These are phyloP conservation scores for Poeciliopsis turneri DNA, from an alignment of 2,797 vertebrate species.

Conservation along the genomic window DNA sequence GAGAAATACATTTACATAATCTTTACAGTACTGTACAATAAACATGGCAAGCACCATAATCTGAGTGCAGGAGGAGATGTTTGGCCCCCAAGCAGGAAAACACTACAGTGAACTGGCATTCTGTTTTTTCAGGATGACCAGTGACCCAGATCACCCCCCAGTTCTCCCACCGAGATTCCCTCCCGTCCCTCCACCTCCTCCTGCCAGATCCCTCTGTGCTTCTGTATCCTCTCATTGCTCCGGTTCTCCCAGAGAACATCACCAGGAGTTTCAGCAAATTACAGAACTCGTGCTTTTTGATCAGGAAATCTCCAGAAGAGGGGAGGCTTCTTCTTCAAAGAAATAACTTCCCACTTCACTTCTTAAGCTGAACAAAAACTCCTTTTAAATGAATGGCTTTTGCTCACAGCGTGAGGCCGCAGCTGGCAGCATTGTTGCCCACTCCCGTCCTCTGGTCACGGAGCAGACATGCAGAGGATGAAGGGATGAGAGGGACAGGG, in stretches of 20 bases:
- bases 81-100: neutral
- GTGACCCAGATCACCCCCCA: neutral
- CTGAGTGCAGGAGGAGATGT: neutral
- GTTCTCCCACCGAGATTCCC: too few relatives aligned
- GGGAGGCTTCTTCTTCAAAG: slow-evolving; percentile 76
- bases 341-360: slow-evolving; percentile 81
- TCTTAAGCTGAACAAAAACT: slow-evolving; percentile 76
- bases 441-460: slow-evolving; percentile 52
- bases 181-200: neutral
- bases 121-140: neutral
- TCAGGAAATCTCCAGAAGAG: slow-evolving; percentile 73
- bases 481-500: slow-evolving; percentile 34
- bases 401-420: slow-evolving; percentile 78
- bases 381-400: slow-evolving; percentile 73
- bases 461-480: slow-evolving; percentile 59
- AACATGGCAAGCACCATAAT: neutral
- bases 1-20: neutral
- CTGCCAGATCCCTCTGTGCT: neutral
- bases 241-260: slow-evolving; percentile 39
- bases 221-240: slow-evolving; percentile 4
- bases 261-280: slow-evolving; percentile 59
- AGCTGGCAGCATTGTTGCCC: slow-evolving; percentile 78
- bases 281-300: slow-evolving; percentile 66
- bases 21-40: neutral
- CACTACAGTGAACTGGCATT: neutral